Base-by-base conservation (phyloP, 2,113 vertebrate species). In the Callithrix jacchus region DNA sequence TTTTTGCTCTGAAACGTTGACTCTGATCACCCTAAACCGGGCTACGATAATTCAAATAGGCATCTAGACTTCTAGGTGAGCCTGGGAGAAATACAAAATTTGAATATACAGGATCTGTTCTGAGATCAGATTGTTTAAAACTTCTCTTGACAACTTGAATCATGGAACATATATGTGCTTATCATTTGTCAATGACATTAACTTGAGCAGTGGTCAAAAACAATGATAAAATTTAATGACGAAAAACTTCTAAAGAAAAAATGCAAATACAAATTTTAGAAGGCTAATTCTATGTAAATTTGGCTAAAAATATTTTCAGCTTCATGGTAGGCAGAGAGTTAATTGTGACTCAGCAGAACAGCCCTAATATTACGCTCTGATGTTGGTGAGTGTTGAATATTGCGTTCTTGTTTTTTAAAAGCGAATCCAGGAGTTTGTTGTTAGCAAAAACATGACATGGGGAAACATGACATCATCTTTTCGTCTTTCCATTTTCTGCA, bases 131-230 rank as follows among this genome's bases (percentile, higher is more conserved):
- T 23, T 49, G 64, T 47, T 87, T 81, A 91, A 54, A 37, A 85
- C 79, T 95, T 95, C 37, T 92, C 80, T 94, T 37, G 42, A 93
- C 16, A 89, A 66, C 45, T 52, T 73, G 64, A 94, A 40, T 88
- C 73, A 84, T 17, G 9, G 30, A 96, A 79, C 52, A 89, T 35
- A 87, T 10, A 40, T n/a, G 5, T 32, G 37, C 5, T 40, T 16
- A 35, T 87, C n/a, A 81, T 74, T 91, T 94, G 11, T 68, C 58
- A 92, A 35, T 25, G n/a, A 77, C 12, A 45, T 87, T 84, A 87
- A 73, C 4, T 7, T 81, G 37, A 81, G 10, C 35, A 70, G 18
- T 68, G 52, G 32, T 68, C 47, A 92, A 93, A 95, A 80, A 35
- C 71, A 95, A 56, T 23, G 17, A 25, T 37, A 92, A 95, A 96